Evolutionary conservation across 2,888 invertebrate genomes (phyloP).

Genomic region (Crioceris asparagi): DNA sequence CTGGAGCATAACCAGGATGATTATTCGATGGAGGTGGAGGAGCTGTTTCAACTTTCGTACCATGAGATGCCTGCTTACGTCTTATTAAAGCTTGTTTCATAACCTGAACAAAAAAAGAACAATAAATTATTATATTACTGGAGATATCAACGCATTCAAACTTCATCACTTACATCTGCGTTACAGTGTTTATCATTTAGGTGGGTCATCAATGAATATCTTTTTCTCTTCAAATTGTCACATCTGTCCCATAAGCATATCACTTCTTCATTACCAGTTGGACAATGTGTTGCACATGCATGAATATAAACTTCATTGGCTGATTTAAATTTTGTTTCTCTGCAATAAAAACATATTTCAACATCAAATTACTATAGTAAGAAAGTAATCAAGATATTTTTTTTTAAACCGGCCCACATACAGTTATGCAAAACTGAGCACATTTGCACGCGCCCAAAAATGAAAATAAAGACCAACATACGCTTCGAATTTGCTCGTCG

Average conservation of each 20-base stretch:
- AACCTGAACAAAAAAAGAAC: conserved; percentile 25
- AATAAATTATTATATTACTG: not conserved
- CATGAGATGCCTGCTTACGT: conserved; percentile 47
- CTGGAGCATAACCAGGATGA: conserved; percentile 82
- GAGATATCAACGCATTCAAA: not conserved
- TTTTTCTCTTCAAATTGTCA: conserved; percentile 78
- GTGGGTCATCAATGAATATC: conserved; percentile 95
- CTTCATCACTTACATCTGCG: conserved; percentile 48
- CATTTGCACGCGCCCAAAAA: too few species aligned
- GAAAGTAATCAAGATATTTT: conserved; percentile 3
- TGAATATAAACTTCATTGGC: conserved; percentile 78
- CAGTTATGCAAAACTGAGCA: too few species aligned
- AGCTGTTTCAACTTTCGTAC: conserved; percentile 45
- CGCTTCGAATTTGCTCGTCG: too few species aligned
- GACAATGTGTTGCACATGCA: conserved; percentile 76
- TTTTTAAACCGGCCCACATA: too few species aligned
- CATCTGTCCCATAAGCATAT: conserved; percentile 86
- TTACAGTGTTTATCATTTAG: conserved; percentile 91
- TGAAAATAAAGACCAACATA: too few species aligned
- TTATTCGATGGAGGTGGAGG: conserved; percentile 37
- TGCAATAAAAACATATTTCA: conserved; percentile 23
- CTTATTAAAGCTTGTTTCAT: conserved; percentile 56
- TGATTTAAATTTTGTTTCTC: conserved; percentile 55
- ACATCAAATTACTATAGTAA: too few species aligned
- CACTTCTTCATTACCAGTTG: conserved; percentile 57